Conservation (phyloP, 2,113 vertebrate species). For the Pagrus major region DNA sequence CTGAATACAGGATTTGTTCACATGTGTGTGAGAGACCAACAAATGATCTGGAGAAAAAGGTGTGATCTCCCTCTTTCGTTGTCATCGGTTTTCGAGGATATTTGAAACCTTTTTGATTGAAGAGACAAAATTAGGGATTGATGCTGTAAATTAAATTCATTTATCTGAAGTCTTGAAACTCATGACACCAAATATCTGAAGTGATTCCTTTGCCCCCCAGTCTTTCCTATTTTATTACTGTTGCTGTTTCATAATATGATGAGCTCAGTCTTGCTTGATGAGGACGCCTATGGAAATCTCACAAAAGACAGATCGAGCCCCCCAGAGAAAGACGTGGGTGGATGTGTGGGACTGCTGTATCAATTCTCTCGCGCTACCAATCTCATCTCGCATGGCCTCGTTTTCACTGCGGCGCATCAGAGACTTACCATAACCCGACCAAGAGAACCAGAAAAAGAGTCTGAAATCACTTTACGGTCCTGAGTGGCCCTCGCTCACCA, state of each 20-base stretch:
- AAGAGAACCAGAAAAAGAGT: constrained; percentile 54
- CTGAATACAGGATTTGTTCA: constrained; percentile 46
- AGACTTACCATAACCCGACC: constrained; percentile 65
- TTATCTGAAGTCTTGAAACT: constrained; percentile 20
- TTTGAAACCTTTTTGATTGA: constrained; percentile 17
- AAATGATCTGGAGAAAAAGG: constrained; percentile 9
- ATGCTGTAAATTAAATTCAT: constrained; percentile 9
- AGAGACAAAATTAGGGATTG: not conserved
- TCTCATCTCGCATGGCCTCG: constrained; percentile 53
- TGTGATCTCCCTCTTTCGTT: constrained; percentile 1
- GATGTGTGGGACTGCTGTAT: constrained; percentile 66
- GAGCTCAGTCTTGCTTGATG: constrained; percentile 56
- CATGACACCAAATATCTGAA: constrained; percentile 20
- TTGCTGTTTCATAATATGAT: constrained; percentile 30
- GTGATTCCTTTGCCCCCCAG: not conserved
- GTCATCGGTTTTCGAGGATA: not conserved
- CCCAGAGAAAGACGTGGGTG: constrained; percentile 60
- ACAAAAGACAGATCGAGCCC: constrained; percentile 66
- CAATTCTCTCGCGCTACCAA: constrained; percentile 35
- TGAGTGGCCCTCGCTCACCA: constrained; percentile 62
- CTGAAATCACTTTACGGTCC: constrained; percentile 74
- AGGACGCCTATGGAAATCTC: constrained; percentile 64
- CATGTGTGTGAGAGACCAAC: constrained; percentile 13
- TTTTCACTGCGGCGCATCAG: constrained; percentile 52
- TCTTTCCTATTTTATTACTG: constrained; percentile 12